A percentile compares a stretch with the other conserved stretches of the same genome.
Conservation (phyloP, 2,888 invertebrate species). For the Rhogogaster chlorosoma region DNA sequence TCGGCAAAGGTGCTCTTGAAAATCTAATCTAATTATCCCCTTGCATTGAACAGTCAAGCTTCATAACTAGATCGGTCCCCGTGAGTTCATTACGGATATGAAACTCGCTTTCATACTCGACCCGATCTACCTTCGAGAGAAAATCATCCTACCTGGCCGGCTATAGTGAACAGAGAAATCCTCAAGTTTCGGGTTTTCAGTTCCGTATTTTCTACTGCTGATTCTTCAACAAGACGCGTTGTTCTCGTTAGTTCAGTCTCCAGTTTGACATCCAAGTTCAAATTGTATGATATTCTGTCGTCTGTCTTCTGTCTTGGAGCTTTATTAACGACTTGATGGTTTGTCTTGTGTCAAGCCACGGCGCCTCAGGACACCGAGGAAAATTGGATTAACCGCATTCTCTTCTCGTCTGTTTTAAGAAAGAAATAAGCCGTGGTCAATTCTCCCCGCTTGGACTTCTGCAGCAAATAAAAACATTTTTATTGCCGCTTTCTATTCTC, state of each 20-base stretch:
- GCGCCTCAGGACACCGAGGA: neutral
- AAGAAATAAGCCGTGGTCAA: neutral
- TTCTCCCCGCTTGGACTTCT: neutral
- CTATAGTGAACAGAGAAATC: neutral
- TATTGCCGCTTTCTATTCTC: neutral
- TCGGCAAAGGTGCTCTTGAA: neutral
- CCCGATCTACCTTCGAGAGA: neutral
- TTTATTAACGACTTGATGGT: neutral
- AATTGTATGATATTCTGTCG: neutral
- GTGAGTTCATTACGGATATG: slow-evolving; percentile 20
- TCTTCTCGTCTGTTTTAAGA: neutral
- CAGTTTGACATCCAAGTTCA: neutral
- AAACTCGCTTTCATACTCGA: slow-evolving; percentile 9
- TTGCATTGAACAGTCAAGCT: slow-evolving; percentile 37
- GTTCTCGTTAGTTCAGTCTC: neutral
- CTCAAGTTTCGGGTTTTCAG: neutral
- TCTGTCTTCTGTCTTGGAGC: neutral
- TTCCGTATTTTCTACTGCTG: neutral
- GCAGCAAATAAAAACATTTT: too few species aligned
- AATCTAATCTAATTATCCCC: slow-evolving; percentile 38
- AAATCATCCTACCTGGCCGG: neutral
- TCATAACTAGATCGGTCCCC: slow-evolving; percentile 15
- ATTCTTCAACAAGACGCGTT: neutral
- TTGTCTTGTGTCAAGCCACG: neutral
- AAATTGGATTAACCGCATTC: neutral